phyloP scores from a whole-genome alignment of 2,797 vertebrate genomes.

The Lemur catta region DNA sequence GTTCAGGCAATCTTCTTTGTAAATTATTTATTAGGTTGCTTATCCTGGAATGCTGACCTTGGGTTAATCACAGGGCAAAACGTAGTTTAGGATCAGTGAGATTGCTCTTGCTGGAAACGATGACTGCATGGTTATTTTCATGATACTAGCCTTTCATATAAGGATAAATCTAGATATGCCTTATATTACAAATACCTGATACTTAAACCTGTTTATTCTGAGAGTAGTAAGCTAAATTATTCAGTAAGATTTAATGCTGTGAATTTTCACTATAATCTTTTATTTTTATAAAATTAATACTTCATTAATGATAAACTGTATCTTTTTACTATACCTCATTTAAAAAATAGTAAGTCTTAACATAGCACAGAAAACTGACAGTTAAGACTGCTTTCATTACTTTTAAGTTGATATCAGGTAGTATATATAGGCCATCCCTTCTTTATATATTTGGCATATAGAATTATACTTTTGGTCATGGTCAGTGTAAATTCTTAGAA shows the following conservation, averaged over 20 bases:
- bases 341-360: background rate
- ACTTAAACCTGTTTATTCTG: background rate
- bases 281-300: background rate
- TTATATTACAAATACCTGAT: background rate
- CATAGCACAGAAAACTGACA: background rate
- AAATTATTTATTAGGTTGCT: background rate
- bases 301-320: background rate
- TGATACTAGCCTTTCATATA: background rate
- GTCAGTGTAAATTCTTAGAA: slow-evolving; percentile 19
- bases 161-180: background rate
- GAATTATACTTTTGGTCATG: background rate
- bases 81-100: background rate
- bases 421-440: background rate
- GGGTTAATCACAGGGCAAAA: background rate
- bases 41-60: background rate
- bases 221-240: background rate
- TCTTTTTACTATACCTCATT: background rate
- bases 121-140: background rate
- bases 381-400: background rate
- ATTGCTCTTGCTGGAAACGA: background rate
- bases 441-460: background rate
- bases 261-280: background rate
- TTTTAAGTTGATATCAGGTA: background rate
- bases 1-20: background rate
- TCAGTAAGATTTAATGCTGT: background rate